Base-by-base conservation (phyloP, 2,797 vertebrate genomes). In the Todus mexicanus region DNA sequence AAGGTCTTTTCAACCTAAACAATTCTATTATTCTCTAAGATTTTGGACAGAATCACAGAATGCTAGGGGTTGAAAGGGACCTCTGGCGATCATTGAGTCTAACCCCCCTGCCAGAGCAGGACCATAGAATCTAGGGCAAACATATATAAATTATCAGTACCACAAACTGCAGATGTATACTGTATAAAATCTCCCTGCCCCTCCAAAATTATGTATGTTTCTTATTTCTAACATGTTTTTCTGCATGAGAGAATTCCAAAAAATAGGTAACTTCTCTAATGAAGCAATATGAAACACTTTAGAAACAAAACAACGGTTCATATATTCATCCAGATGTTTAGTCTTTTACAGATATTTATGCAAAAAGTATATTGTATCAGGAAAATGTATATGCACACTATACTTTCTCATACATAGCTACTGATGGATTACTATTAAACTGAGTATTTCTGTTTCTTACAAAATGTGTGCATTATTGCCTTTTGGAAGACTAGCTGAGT, bases 121-220 rank as follows among this genome's bases (percentile, higher is more conserved):
- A n/a, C n/a, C n/a, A n/a, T n/a, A n/a, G n/a, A n/a, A n/a, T n/a
- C n/a, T n/a, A n/a, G n/a, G n/a, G n/a, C 16, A 42, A 12, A 42
- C 45, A 48, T 5, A 75, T 40, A 72, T 26, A 33, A 77, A 54
- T 45, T 3, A 57, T n/a, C 23, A 43, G 12, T 45, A 84, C 13
- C 3, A 4, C 33, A 66, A 79, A 77, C 16, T 2, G 2, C 50
- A 70, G 7, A 29, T 11, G 10, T 11, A 22, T 27, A 38, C 45
- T 53, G 16, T 4, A 22, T 14, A 83, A 84, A 77, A 74, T 37
- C 20, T 73, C 18, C 31, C 13, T 4, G 3, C 33, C 6, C 45
- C 20, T 23, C 15, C 47, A 54, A 87, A 84, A 86, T 15, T 3
- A 22, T 8, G 10, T 0, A 7, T 0, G 1, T 4, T 18, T 90